Base-by-base conservation (phyloP, 2,888 invertebrate genomes). In the Drymonia ruficornis region DNA sequence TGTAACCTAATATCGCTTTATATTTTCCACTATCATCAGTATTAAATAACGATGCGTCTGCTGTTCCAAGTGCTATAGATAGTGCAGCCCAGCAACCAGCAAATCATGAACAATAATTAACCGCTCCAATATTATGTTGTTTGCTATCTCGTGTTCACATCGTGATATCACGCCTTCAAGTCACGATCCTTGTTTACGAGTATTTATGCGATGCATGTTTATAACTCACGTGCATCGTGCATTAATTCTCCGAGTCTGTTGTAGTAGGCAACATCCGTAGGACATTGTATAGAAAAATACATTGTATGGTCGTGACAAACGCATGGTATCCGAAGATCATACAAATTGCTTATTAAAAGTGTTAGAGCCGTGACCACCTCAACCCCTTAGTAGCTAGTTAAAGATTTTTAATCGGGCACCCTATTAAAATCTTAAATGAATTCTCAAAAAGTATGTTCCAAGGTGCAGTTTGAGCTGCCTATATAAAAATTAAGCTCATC, bases 151-250 rank as follows among this genome's bases (percentile, higher is more conserved):
- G 44, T 57, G 53, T 67, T 62, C 52, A 42, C 58, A 63, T 63
- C 59, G 49, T 58, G 46, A 56, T 54, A 71, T 72, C 76, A 74
- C 70, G 68, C 57, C 59, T 63, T 36, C 57, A 16, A 59, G 71
- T 81, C 79, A 80, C 81, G 80, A 78, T 70, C 53, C 47, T 52
- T 66, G 64, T 75, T 75, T 73, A 69, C 52, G 45, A 72, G 60
- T 67, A 64, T 58, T 66, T 65, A 67, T 68, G 69, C 61, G 68
- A 50, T 50, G 56, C 61, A 74, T 77, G 71, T 67, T 67, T 74
- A 73, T 70, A 61, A 19, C 18, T 64, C 56, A 65, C 65, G 63
- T 69, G 70, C 61, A 66, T 65, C 64, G 63, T 66, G 55, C 55
- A 64, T 65, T 54, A 61, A 67, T 60, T 49, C 52, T 52, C 34